phyloP scores from a whole-genome alignment of 2,113 vertebrate species.

The Gobiocypris rarus region DNA sequence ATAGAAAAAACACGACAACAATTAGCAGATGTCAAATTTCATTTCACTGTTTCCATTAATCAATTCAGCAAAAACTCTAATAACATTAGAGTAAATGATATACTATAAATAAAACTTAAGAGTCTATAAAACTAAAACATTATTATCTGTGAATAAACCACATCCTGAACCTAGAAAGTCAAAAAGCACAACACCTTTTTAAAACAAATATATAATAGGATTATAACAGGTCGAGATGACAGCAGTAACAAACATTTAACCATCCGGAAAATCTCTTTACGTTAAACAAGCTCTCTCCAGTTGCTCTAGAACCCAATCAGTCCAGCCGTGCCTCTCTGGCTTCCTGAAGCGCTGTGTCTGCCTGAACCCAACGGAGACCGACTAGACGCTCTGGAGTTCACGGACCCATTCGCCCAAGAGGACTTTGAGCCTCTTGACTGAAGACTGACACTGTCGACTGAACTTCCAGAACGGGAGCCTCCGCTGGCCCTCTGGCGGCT shows the following conservation, averaged over 20 bases:
- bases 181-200: background rate
- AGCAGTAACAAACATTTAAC: background rate
- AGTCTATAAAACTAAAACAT: background rate
- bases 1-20: background rate
- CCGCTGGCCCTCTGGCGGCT: background rate
- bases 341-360: background rate
- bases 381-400: slow-evolving; percentile 36
- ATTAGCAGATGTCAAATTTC: background rate
- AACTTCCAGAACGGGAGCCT: slow-evolving; percentile 33
- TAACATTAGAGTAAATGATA: background rate
- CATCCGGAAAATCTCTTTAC: background rate
- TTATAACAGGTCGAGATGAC: background rate
- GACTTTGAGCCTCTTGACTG: slow-evolving; percentile 32
- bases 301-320: slow-evolving; percentile 26
- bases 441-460: slow-evolving; percentile 8
- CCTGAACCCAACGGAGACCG: slow-evolving; percentile 21
- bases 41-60: background rate
- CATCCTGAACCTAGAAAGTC: background rate
- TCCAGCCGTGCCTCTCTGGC: slow-evolving; percentile 16
- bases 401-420: slow-evolving; percentile 23
- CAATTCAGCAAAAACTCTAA: background rate
- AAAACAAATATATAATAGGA: background rate
- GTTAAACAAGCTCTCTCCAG: background rate
- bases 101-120: background rate
- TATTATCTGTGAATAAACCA: background rate